Conservation (phyloP, 2,797 vertebrate species). For the Coregonus suidteri region DNA sequence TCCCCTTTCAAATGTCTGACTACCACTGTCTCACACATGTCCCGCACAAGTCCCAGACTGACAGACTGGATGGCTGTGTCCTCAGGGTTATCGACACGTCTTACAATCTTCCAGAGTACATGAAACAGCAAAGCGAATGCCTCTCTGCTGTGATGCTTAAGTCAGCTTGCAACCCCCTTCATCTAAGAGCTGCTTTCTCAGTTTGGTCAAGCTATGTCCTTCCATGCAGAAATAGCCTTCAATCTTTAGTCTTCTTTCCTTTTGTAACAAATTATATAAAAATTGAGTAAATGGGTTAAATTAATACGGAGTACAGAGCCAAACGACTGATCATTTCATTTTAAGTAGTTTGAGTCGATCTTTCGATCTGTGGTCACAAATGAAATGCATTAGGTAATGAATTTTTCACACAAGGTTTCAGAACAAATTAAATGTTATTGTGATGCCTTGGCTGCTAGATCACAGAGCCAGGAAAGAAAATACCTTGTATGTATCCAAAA, state of each 20-base stretch:
- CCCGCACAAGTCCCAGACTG: constrained; percentile 41
- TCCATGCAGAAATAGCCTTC: not conserved
- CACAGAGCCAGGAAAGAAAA: not conserved
- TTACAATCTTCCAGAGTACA: constrained; percentile 41
- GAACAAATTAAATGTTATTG: not conserved
- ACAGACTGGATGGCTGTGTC: constrained; percentile 50
- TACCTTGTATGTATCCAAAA: not conserved
- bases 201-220: not conserved
- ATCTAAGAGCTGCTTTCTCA: not conserved
- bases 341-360: not conserved
- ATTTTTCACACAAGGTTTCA: not conserved
- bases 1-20: constrained; percentile 12
- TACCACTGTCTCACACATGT: constrained; percentile 35
- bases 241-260: not conserved
- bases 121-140: constrained; percentile 49
- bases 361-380: not conserved
- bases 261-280: not conserved
- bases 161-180: constrained; percentile 42
- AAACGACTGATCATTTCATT: not conserved
- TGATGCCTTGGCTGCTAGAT: not conserved
- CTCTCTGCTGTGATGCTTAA: constrained; percentile 52
- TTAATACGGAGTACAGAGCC: not conserved
- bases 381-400: not conserved
- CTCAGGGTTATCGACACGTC: constrained; percentile 52
- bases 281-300: not conserved